Evolutionary conservation across 1,140 invertebrate species (phyloP).

Genomic region (Drosophila cardini): DNA sequence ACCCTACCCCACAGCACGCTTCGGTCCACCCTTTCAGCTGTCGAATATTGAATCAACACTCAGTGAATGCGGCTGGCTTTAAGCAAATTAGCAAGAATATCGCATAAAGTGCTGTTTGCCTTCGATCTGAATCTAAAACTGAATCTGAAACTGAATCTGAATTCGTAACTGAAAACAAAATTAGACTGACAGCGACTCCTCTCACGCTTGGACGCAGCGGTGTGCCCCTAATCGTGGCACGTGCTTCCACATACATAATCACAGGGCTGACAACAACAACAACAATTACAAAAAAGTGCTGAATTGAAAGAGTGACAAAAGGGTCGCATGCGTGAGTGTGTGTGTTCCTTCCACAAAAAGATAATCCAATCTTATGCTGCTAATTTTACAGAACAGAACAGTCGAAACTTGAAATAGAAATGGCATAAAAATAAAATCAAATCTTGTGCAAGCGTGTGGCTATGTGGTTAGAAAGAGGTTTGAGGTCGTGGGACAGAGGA

Average conservation of each 20-base stretch:
- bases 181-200: conserved; percentile 41
- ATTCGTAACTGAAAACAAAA: not conserved
- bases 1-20: not conserved
- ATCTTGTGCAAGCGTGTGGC: conserved; percentile 72
- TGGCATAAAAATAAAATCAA: conserved; percentile 68
- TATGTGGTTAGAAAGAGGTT: conserved; percentile 22
- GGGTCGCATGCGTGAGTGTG: conserved; percentile 23
- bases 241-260: conserved; percentile 79
- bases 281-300: conserved; percentile 16
- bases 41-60: conserved; percentile 1
- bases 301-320: conserved; percentile 35
- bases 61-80: conserved; percentile 53
- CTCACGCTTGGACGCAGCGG: conserved; percentile 68
- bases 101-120: conserved; percentile 63
- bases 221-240: conserved; percentile 81
- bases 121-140: conserved; percentile 15
- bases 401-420: conserved; percentile 31
- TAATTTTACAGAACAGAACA: conserved; percentile 74
- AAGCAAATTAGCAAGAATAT: conserved; percentile 75
- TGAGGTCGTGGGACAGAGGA: not conserved
- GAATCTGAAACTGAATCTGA: conserved; percentile 16
- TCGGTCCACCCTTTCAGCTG: not conserved
- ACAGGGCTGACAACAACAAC: conserved; percentile 54
- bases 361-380: conserved; percentile 83
- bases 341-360: conserved; percentile 65